These are phyloP conservation scores for Thymelicus lineola DNA, from an alignment of 2,888 invertebrate species.

Conservation along the genomic window DNA sequence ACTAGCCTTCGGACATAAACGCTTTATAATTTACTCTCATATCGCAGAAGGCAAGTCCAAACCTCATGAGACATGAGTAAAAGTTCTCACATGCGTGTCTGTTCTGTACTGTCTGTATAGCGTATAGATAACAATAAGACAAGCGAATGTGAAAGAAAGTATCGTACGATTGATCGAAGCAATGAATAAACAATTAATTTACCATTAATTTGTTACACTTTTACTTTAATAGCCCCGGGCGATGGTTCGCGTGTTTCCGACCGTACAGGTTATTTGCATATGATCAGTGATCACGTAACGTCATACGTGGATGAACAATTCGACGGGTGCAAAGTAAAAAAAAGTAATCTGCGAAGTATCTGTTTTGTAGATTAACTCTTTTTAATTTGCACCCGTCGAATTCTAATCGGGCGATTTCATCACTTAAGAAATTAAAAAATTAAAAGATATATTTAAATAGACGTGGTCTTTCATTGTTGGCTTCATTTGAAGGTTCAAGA, in stretches of 20 bases:
- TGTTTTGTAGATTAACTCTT: too few relatives aligned
- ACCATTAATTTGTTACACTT: conserved; percentile 73
- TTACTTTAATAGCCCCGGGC: conserved; percentile 55
- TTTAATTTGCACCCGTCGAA: too few relatives aligned
- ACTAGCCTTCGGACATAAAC: too few relatives aligned
- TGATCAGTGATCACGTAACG: conserved; percentile 59
- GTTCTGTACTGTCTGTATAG: neutral
- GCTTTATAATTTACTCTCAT: too few relatives aligned
- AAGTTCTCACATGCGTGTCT: neutral
- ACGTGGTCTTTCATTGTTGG: too few relatives aligned
- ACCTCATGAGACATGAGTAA: neutral
- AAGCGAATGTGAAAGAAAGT: conserved; percentile 12
- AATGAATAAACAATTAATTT: conserved; percentile 30
- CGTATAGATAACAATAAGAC: neutral
- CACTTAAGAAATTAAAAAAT: conserved; percentile 2
- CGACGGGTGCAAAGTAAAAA: too few relatives aligned
- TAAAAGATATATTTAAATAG: too few relatives aligned
- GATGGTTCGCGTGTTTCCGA: conserved; percentile 46
- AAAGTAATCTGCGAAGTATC: too few relatives aligned
- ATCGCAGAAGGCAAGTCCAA: neutral
- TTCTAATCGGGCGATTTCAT: conserved; percentile 46
- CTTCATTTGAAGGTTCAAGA: too few relatives aligned
- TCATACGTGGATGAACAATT: conserved; percentile 44
- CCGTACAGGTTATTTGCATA: conserved; percentile 62
- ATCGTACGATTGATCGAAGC: conserved; percentile 1